Evolutionary conservation across 2,888 invertebrate genomes (phyloP), one percentile per base, ranked within the genome.

Genomic region (Conchocele bisecta): DNA sequence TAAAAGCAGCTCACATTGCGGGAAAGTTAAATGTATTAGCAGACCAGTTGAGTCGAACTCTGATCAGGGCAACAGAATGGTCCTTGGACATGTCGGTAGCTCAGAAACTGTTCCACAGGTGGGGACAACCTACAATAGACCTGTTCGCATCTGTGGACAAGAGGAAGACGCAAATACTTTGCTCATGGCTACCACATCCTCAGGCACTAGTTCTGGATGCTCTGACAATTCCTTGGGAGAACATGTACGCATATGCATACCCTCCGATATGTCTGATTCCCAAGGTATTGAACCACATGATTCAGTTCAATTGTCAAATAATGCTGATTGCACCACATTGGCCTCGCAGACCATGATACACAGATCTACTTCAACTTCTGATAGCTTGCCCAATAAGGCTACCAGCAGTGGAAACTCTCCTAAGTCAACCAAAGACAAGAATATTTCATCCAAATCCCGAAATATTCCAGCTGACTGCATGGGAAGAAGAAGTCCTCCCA

Each of bases 271-370:
- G 50, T 28, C 39, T 72, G 41, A 69, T 78, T 24, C 75, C 68
- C 3, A 58, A 48, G 51, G 57, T 75, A 22, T 60, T 77, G 11
- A 15, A 61, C 20, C 50, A 70, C 51, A 65, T 73, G 61, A 28
- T 29, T 35, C 53, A 59, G 11, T 72, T 44, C 39, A 59, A 48
- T 11, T 79, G 73, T 58, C 58, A 53, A 39, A 26, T 73, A 17
- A 75, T 75, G 15, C 41, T 75, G 37, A 68, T 79, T n/a, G 79
- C 71, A n/a, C 67, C 73, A n/a, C 31, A 35, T 29, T 75, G 70
- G 71, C 67, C 65, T 7, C 50, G 70, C 15, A 26, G 48, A 41
- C 15, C 35, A 17, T 53, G 56, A 60, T 39, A 50, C 44, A 42
- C 61, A 13, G 7, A 39, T 20, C 35, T 71, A 13, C 20, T 71